Base-by-base conservation (phyloP, 2,113 vertebrate genomes). In the Epinephelus lanceolatus region DNA sequence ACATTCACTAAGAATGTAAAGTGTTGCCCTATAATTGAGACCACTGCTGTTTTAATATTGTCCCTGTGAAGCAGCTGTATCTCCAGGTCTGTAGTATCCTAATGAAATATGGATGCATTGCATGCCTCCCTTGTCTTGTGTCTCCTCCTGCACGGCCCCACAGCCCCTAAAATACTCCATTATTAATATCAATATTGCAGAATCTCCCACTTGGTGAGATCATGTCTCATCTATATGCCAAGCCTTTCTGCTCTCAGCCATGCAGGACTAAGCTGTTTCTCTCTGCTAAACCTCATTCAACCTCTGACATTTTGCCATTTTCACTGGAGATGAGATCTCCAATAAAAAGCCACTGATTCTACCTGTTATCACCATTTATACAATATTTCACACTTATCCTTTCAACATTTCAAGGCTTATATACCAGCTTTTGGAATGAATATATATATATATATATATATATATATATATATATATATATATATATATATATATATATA, bases 181-280 rank as follows among this genome's bases (percentile, higher is more conserved):
- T 89, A 89, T 88, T 90, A 76, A 85, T 91, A 85, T 83, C 71
- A 81, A 78, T 85, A 78, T 74, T 78, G 51, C 73, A 85, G 15
- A 76, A 74, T 84, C 25, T 72, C 45, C 61, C 59, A 65, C 71
- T 71, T 53, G 55, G 70, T 67, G 73, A 78, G 76, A 66, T 79
- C 80, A 71, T 65, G 76, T 86, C 87, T 78, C 66, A 77, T 83
- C 65, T 52, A 81, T 80, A 90, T 89, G 73, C 60, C 83, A 76
- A 61, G 61, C 66, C 76, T 62, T 42, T 52, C 23, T 67, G 73
- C 82, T 83, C 63, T 84, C 80, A 71, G 81, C 71, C 73, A 71
- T 47, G 74, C 49, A 47, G 76, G 81, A 61, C 65, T 71, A 65
- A 78, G 72, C 74, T 77, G 86, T 40, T 82, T 76, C 84, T 88